These are phyloP conservation scores for Mnemiopsis leidyi DNA, from an alignment of 37 sponge, comb jelly and placozoan species.

Conservation along the genomic window DNA sequence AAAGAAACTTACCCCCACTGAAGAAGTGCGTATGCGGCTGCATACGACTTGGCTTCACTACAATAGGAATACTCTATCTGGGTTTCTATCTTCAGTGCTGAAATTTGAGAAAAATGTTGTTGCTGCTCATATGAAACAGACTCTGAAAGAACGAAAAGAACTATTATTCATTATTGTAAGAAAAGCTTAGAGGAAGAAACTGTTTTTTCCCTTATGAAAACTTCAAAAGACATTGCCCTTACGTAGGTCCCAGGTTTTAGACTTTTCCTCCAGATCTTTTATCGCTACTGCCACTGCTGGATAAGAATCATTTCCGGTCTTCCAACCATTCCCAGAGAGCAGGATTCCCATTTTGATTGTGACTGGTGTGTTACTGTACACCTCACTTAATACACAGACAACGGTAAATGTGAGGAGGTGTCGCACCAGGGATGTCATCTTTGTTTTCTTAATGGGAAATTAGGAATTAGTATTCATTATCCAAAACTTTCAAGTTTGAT, in stretches of 20 bases:
- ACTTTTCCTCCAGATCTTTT: neutral
- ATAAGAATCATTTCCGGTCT: slow-evolving; percentile 12
- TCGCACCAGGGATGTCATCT: neutral
- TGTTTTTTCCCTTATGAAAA: too few relatives aligned
- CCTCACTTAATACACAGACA: neutral
- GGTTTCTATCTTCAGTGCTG: neutral
- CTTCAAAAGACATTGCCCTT: too few relatives aligned
- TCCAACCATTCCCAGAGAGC: neutral
- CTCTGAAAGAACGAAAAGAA: too few relatives aligned
- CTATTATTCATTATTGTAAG: too few relatives aligned
- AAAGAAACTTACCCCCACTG: slow-evolving; percentile 6
- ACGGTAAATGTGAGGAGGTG: neutral
- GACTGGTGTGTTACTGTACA: neutral
- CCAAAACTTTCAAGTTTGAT: too few relatives aligned
- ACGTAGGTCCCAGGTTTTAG: neutral
- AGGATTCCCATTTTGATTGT: slow-evolving; percentile 25
- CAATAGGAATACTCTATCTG: neutral
- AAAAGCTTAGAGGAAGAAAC: too few relatives aligned
- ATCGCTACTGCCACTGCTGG: neutral
- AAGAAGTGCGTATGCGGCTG: neutral
- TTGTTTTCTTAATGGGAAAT: too few relatives aligned
- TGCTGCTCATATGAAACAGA: too few relatives aligned
- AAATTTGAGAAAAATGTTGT: too few relatives aligned
- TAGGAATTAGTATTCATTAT: too few relatives aligned
- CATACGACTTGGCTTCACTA: neutral